Evolutionary conservation across 1,140 invertebrate species (phyloP).

Genomic region (Pachyrhynchus sulphureomaculatus): DNA sequence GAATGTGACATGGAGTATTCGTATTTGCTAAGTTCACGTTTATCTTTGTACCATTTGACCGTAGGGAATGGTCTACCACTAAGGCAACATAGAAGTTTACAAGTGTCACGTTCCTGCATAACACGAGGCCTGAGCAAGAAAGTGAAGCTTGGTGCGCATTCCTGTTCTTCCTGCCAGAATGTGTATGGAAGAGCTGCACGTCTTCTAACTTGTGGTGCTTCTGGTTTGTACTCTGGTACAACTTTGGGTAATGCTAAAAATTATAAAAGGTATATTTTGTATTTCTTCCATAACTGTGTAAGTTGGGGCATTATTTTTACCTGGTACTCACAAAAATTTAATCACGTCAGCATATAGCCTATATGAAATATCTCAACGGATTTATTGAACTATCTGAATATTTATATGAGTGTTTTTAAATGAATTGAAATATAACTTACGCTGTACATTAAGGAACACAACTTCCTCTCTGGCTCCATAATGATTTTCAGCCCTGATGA

Average conservation of each 20-base stretch:
- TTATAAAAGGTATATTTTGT: slow-evolving; percentile 18
- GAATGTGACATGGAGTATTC: slow-evolving; percentile 87
- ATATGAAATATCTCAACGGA: too few species aligned
- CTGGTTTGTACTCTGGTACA: slow-evolving; percentile 74
- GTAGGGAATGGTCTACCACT: slow-evolving; percentile 91
- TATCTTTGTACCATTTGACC: slow-evolving; percentile 92
- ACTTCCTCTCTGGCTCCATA: slow-evolving; percentile 96
- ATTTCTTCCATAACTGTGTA: too few species aligned
- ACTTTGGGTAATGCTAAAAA: slow-evolving; percentile 76
- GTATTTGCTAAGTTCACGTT: slow-evolving; percentile 83
- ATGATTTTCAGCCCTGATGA: slow-evolving; percentile 95
- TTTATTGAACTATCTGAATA: too few species aligned
- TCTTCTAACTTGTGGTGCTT: slow-evolving; percentile 69
- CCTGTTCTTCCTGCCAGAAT: slow-evolving; percentile 86
- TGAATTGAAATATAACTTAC: slow-evolving; percentile 66
- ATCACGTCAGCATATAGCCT: too few species aligned
- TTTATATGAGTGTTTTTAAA: too few species aligned
- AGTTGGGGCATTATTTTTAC: too few species aligned
- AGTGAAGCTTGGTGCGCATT: slow-evolving; percentile 91
- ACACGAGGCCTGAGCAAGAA: slow-evolving; percentile 96
- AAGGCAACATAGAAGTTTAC: slow-evolving; percentile 96
- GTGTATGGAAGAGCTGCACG: slow-evolving; percentile 80
- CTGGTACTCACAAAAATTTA: too few species aligned
- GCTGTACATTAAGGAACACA: slow-evolving; percentile 96
- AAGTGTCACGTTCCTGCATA: slow-evolving; percentile 92